Evolutionary conservation across 2,797 vertebrate species (phyloP).

Genomic region (Clamator glandarius): DNA sequence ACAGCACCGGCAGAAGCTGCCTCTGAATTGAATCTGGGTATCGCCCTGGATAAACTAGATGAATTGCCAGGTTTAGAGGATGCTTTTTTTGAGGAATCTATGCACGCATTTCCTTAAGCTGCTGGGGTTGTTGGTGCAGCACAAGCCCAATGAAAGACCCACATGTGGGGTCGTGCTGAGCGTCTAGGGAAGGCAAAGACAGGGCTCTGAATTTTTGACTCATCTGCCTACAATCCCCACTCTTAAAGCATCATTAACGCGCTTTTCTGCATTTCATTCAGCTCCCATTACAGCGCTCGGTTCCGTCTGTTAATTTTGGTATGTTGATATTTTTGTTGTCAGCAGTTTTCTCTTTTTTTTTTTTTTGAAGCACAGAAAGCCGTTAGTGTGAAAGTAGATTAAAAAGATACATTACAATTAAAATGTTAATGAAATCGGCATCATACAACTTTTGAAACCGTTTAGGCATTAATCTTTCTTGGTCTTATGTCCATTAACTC

Average conservation of each 20-base stretch:
- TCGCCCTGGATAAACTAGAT: not conserved
- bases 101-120: rapidly evolving
- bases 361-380: slow-evolving; percentile 69
- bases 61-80: not conserved
- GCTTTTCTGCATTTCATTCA: slow-evolving; percentile 38
- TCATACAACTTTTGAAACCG: slow-evolving; percentile 74
- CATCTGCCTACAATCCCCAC: not conserved
- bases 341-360: slow-evolving; percentile 70
- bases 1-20: not conserved
- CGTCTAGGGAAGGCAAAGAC: not conserved
- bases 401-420: slow-evolving; percentile 83
- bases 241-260: slow-evolving; percentile 37
- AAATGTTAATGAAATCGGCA: slow-evolving; percentile 82
- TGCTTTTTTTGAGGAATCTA: not conserved
- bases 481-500: slow-evolving; percentile 69
- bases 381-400: slow-evolving; percentile 78
- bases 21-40: rapidly evolving
- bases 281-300: slow-evolving; percentile 39
- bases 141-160: rapidly evolving
- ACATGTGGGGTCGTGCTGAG: rapidly evolving
- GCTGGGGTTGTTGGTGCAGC: not conserved
- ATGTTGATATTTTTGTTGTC: slow-evolving; percentile 76
- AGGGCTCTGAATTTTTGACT: not conserved
- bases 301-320: slow-evolving; percentile 69
- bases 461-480: slow-evolving; percentile 71